These are phyloP conservation scores for Astur gentilis DNA, from an alignment of 2,113 vertebrate species.

Conservation along the genomic window DNA sequence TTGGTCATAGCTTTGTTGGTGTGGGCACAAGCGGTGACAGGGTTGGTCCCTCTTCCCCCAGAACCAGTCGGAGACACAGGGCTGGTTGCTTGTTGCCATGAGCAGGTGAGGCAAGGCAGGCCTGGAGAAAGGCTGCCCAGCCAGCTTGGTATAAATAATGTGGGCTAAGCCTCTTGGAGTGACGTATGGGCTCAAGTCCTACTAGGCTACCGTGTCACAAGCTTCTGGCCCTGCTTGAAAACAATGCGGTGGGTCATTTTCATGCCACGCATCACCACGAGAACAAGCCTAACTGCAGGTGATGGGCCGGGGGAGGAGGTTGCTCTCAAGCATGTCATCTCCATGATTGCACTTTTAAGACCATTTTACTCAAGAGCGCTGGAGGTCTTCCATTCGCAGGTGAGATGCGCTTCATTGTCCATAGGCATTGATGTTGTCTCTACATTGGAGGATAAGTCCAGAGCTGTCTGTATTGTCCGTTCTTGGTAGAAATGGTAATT, in stretches of 20 bases:
- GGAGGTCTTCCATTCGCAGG: not conserved
- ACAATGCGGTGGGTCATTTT: not conserved
- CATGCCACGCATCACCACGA: fast-evolving
- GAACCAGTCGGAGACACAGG: not conserved
- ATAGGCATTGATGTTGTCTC: not conserved
- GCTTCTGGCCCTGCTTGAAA: not conserved
- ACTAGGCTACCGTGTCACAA: not conserved
- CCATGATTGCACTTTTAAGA: not conserved
- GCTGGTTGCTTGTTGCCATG: not conserved
- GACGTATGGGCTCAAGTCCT: not conserved
- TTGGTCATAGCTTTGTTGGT: not conserved
- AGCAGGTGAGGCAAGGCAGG: not conserved
- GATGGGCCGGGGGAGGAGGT: not conserved
- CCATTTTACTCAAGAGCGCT: fast-evolving
- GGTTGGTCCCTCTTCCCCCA: not conserved
- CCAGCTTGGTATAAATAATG: fast-evolving
- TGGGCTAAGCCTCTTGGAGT: slow-evolving; percentile 1
- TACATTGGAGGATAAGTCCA: not conserved
- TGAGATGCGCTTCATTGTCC: not conserved
- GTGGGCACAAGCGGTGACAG: not conserved
- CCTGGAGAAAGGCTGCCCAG: not conserved
- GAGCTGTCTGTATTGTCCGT: not conserved
- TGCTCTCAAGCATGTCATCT: fast-evolving
- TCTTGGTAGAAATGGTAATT: not conserved
- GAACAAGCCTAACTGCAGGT: not conserved